Evolutionary conservation across 2,888 invertebrate species (phyloP).

Genomic region (Andrena flavipes): DNA sequence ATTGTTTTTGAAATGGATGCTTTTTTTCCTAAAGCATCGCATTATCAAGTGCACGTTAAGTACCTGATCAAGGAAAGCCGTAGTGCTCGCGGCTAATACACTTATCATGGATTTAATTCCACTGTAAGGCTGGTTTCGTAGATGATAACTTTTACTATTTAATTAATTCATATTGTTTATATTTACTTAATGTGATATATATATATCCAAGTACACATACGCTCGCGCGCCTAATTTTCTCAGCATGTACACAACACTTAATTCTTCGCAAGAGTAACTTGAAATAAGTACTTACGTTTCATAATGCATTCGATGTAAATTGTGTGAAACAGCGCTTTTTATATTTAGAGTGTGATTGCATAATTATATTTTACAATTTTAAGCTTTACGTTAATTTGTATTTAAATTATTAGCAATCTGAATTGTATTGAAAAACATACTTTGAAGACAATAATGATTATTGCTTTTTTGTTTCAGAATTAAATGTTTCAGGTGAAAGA

Average conservation of each 20-base stretch:
- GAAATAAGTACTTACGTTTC: constrained; percentile 16
- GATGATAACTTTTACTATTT: constrained; percentile 54
- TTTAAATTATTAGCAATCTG: constrained; percentile 11
- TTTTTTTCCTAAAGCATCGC: constrained; percentile 29
- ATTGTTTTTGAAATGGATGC: constrained; percentile 12
- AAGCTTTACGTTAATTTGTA: constrained; percentile 22
- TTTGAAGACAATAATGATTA: constrained; percentile 30
- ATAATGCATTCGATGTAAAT: not conserved
- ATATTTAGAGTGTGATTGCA: constrained; percentile 18
- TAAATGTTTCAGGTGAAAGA: not conserved
- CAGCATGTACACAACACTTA: constrained; percentile 33
- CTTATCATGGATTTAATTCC: constrained; percentile 61
- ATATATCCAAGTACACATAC: constrained; percentile 34
- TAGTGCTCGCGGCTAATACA: constrained; percentile 49
- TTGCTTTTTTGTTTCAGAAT: constrained; percentile 27
- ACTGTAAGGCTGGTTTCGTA: constrained; percentile 57
- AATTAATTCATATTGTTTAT: constrained; percentile 56
- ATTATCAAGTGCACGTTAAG: constrained; percentile 57
- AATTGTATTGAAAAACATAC: constrained; percentile 9
- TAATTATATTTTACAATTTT: constrained; percentile 24
- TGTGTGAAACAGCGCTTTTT: constrained; percentile 13
- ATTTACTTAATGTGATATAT: constrained; percentile 69
- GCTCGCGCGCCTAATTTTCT: constrained; percentile 21
- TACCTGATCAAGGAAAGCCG: constrained; percentile 74
- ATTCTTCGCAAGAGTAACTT: constrained; percentile 16